Evolutionary conservation across 2,797 vertebrate species (phyloP).

Genomic region (Parauchenoglanis punctatus): DNA sequence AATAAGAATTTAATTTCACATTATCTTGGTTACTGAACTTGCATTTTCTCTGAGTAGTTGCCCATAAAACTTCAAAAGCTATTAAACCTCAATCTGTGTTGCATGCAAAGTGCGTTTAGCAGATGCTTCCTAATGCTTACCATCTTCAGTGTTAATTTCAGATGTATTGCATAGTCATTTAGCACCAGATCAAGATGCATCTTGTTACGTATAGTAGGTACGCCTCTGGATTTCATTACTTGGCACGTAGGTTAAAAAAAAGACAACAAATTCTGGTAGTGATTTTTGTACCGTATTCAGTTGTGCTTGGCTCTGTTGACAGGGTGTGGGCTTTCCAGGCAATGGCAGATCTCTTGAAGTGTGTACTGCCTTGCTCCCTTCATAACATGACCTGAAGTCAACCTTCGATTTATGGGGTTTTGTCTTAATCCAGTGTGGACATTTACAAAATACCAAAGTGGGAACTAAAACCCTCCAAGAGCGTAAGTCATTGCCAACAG

Average conservation of each 20-base stretch:
- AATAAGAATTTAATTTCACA: background rate
- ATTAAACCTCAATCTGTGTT: background rate
- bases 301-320: conserved; percentile 37
- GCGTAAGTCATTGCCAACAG: conserved; percentile 46
- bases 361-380: conserved; percentile 26
- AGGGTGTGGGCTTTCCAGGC: conserved; percentile 22
- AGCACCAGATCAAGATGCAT: background rate
- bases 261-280: conserved; percentile 9
- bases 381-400: conserved; percentile 59
- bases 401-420: conserved; percentile 55
- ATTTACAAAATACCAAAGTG: conserved; percentile 62
- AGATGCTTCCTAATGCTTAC: background rate
- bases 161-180: background rate
- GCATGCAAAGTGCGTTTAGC: background rate
- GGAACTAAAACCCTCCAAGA: conserved; percentile 33
- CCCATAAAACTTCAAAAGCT: background rate
- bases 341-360: conserved; percentile 29
- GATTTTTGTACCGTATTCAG: conserved; percentile 21
- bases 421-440: conserved; percentile 59
- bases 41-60: background rate
- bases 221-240: background rate
- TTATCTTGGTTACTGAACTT: background rate
- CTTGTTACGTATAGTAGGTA: background rate
- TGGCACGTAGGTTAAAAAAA: conserved; percentile 1
- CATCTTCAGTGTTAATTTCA: background rate